These are phyloP conservation scores for Metallyticus violacea DNA, from an alignment of 2,888 invertebrate genomes.

Conservation along the genomic window DNA sequence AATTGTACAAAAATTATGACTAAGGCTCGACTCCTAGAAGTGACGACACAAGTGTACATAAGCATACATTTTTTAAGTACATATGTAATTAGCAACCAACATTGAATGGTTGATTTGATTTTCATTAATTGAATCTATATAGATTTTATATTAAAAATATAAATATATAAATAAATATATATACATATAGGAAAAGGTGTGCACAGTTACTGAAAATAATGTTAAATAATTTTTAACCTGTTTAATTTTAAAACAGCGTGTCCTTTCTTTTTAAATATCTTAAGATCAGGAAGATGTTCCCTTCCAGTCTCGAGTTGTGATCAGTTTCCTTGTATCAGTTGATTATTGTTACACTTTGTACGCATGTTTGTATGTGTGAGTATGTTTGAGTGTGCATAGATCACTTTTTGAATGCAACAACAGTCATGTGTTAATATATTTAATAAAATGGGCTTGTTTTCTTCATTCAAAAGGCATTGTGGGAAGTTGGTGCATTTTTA, in stretches of 20 bases:
- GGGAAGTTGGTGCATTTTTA: conserved; percentile 29
- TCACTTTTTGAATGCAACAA: not conserved
- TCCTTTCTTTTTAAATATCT: not conserved
- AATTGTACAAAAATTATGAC: conserved; percentile 21
- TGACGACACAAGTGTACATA: not conserved
- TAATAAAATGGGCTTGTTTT: conserved; percentile 26
- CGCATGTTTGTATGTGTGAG: not conserved
- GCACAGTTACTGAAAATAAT: conserved; percentile 8
- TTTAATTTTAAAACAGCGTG: conserved; percentile 2
- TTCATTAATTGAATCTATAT: conserved; percentile 18
- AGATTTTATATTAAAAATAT: not conserved
- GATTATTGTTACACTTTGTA: not conserved
- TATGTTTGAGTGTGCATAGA: not conserved
- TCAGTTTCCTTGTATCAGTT: conserved; percentile 8
- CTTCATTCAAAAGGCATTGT: conserved; percentile 22
- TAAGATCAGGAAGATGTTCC: not conserved
- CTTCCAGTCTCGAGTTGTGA: conserved; percentile 27
- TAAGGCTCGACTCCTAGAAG: conserved; percentile 5
- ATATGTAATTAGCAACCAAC: conserved; percentile 19
- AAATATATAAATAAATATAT: not conserved
- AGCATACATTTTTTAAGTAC: conserved; percentile 5
- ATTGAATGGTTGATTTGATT: conserved; percentile 15
- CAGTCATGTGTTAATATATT: conserved; percentile 24
- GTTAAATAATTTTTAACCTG: conserved; percentile 18
- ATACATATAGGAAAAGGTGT: not conserved